Evolutionary conservation across 2,113 vertebrate genomes (phyloP).

Genomic region (Trichechus manatus): DNA sequence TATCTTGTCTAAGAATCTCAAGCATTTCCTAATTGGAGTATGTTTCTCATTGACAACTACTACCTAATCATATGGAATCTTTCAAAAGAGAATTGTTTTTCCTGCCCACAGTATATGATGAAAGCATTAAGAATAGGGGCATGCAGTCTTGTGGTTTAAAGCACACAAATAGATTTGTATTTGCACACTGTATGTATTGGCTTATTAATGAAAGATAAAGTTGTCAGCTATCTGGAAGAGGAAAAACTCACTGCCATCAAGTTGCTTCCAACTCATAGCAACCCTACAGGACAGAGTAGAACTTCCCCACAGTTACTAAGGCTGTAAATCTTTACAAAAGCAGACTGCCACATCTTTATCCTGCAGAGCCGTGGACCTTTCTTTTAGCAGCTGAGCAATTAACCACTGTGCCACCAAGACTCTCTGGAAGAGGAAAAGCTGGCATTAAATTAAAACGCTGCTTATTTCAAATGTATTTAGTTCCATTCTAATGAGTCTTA

Average conservation of each 20-base stretch:
- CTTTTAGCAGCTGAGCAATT: too few species aligned
- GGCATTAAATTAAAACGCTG: slow-evolving; percentile 21
- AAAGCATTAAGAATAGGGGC: slow-evolving; percentile 51
- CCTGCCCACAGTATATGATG: slow-evolving; percentile 37
- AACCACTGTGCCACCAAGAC: too few species aligned
- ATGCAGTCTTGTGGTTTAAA: slow-evolving; percentile 46
- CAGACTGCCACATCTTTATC: too few species aligned
- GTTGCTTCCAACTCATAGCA: too few species aligned
- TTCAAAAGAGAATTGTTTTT: slow-evolving; percentile 71
- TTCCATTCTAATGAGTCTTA: slow-evolving; percentile 22
- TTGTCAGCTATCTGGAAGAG: background rate
- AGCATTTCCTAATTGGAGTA: slow-evolving; percentile 67
- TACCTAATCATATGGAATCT: slow-evolving; percentile 64
- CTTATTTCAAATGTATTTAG: slow-evolving; percentile 34
- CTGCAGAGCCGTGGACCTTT: too few species aligned
- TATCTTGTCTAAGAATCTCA: slow-evolving; percentile 75
- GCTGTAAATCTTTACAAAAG: too few species aligned
- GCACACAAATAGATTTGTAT: slow-evolving; percentile 40
- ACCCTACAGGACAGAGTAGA: too few species aligned
- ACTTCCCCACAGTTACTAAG: too few species aligned
- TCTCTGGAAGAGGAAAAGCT: background rate
- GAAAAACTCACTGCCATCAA: too few species aligned
- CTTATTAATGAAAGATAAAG: slow-evolving; percentile 53
- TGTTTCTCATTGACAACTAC: slow-evolving; percentile 62
- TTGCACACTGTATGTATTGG: background rate